Conservation (phyloP, 2,113 vertebrate genomes). For the Corythornis cristatus region DNA sequence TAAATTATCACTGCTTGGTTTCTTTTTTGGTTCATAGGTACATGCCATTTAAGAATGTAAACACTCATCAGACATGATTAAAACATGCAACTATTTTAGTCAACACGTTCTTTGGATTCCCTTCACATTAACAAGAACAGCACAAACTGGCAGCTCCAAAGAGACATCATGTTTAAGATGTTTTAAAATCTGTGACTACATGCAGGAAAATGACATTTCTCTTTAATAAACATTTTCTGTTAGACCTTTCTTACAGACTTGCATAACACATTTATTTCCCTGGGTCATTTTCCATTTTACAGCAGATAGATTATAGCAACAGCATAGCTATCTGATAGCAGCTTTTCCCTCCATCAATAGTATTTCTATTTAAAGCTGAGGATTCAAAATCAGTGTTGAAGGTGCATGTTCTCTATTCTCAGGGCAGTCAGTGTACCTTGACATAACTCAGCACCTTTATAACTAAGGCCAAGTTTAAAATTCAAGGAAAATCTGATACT, state of each 20-base stretch:
- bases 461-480: not conserved
- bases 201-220: not conserved
- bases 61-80: not conserved
- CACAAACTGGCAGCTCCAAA: not conserved
- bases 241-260: slow-evolving; percentile 39
- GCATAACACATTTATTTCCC: slow-evolving; percentile 41
- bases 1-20: not conserved
- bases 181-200: not conserved
- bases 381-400: not conserved
- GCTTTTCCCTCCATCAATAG: slow-evolving; percentile 40
- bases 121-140: not conserved
- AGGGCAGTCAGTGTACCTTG: not conserved
- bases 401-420: not conserved
- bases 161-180: not conserved
- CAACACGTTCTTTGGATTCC: slow-evolving; percentile 6
- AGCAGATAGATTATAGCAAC: slow-evolving; percentile 34
- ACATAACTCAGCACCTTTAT: not conserved
- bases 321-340: slow-evolving; percentile 25
- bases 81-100: not conserved
- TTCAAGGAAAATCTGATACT: not conserved
- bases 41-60: slow-evolving; percentile 36
- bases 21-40: slow-evolving; percentile 21
- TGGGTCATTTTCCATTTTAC: slow-evolving; percentile 70
- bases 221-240: slow-evolving; percentile 9
- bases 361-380: slow-evolving; percentile 57